These are phyloP conservation scores for Chrysotoxum bicinctum DNA, from an alignment of 2,888 invertebrate species.

Conservation along the genomic window DNA sequence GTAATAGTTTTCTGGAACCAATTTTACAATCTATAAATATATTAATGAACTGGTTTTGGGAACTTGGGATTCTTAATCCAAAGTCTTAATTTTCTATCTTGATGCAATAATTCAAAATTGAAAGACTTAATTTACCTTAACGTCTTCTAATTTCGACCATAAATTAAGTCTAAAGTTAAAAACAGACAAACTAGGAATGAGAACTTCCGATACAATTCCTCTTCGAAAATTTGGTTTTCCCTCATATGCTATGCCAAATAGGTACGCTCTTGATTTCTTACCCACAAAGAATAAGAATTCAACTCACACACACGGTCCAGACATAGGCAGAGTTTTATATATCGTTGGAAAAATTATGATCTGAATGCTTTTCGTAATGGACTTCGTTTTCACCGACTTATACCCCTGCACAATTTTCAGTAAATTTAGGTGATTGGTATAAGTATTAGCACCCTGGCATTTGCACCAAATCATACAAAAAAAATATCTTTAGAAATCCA, in stretches of 20 bases:
- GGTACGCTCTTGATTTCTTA: not conserved
- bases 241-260: not conserved
- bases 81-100: no score
- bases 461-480: conserved; percentile 8
- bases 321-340: conserved; percentile 9
- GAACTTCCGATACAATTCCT: no score
- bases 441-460: conserved; percentile 50
- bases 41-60: no score
- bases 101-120: no score
- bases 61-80: no score
- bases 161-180: no score
- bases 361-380: conserved; percentile 58
- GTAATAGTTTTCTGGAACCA: no score
- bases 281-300: not conserved
- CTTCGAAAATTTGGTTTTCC: no score
- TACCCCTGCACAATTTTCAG: not conserved
- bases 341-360: conserved; percentile 67
- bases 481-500: conserved; percentile 12
- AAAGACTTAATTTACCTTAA: no score
- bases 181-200: no score
- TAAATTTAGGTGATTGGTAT: not conserved
- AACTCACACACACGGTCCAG: conserved; percentile 8
- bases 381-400: not conserved
- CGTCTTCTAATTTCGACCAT: no score
- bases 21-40: no score